Base-by-base conservation (phyloP, 1,140 invertebrate genomes). In the Hyles euphorbiae region DNA sequence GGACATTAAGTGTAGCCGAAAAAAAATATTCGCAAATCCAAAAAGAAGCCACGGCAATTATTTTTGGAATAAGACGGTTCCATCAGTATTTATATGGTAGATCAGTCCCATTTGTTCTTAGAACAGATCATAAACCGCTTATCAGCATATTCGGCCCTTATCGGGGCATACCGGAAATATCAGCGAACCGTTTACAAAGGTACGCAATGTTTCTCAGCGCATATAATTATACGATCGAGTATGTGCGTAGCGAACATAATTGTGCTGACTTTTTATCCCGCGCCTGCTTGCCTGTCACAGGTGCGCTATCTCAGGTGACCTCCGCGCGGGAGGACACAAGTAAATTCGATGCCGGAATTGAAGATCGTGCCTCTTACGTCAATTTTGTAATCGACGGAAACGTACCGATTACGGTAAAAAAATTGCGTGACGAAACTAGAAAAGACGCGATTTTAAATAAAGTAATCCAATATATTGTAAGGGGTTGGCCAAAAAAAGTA, bases 71-170 rank as follows among this genome's bases (percentile, higher is more conserved):
- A 33, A 53, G 58, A 34, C 60, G 60, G 10, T 70, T 65, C 12
- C 67, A 69, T 22, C 62, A 72, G 46, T 69, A 69, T 44, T 22
- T 72, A 22, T 72, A 69, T 40, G 67, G 64, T 9, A 53, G 70
- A 11, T 60, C 64, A 3, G 43, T 56, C n/a, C 63, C 66, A 0
- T 72, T 72, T 43, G 33, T 63, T 2, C 11, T 69, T 9, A 48
- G 61, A 9, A 68, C 66, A 9, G 65, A 68, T 46, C 65, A 71
- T 34, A 68, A 68, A 48, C 63, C 67, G 1, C 40, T 70, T 9
- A n/a, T 67, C 11, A 48, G 62, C 22, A 69, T 69, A 51, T 69
- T 72, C 54, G 63, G 59, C 9, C 61, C 58, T n/a, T n/a, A 62
- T 10, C 55, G 59, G 22, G 67, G 61, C 6, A 64, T 73, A 32